phyloP scores from a whole-genome alignment of 2,888 invertebrate genomes.

The Clitarchus hookeri region DNA sequence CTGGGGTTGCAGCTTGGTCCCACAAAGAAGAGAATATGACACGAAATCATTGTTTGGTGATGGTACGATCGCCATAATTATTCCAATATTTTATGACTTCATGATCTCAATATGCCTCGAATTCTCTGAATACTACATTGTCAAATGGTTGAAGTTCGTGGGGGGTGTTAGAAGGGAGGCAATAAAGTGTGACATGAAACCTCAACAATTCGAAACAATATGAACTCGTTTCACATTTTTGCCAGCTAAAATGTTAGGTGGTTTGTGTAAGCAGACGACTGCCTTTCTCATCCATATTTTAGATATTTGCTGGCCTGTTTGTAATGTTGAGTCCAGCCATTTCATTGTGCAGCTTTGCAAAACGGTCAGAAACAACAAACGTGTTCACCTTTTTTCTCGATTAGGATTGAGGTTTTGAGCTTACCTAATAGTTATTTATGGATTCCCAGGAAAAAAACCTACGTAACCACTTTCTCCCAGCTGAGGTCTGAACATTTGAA shows the following conservation, averaged over 20 bases:
- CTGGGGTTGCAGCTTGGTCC: conserved; percentile 31
- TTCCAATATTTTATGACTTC: conserved; percentile 48
- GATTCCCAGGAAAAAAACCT: background rate
- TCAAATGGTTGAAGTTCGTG: conserved; percentile 48
- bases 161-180: conserved; percentile 50
- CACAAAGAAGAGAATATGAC: conserved; percentile 39
- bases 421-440: background rate
- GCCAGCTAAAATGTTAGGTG: background rate
- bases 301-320: background rate
- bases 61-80: conserved; percentile 44
- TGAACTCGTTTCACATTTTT: conserved; percentile 19
- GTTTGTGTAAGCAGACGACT: background rate
- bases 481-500: background rate
- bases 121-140: conserved; percentile 49
- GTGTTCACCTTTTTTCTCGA: background rate
- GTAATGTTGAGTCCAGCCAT: background rate
- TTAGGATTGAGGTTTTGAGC: background rate
- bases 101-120: conserved; percentile 51
- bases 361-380: background rate
- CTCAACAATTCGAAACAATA: conserved; percentile 12
- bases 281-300: conserved; percentile 12
- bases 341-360: background rate
- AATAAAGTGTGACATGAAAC: conserved; percentile 41
- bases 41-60: conserved; percentile 49
- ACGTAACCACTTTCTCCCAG: conserved; percentile 17